Evolutionary conservation across 2,797 vertebrate species (phyloP).

Genomic region (Liparis tanakae): DNA sequence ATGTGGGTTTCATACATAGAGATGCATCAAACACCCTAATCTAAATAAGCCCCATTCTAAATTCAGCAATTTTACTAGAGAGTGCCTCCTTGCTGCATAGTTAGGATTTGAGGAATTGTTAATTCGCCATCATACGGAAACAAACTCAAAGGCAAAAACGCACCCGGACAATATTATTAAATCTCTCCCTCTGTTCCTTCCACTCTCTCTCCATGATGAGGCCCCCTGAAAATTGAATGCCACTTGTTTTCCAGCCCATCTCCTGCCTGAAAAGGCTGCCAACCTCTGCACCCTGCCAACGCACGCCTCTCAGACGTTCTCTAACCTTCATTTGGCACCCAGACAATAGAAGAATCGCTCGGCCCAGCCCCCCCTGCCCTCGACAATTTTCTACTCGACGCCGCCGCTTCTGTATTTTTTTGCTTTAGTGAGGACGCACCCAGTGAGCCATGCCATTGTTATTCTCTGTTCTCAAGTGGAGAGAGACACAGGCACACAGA

Average conservation of each 20-base stretch:
- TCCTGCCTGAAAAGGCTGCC: conserved; percentile 72
- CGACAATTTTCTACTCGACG: conserved; percentile 58
- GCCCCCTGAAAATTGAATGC: conserved; percentile 69
- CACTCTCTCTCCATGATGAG: conserved; percentile 42
- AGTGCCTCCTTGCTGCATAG: conserved; percentile 22
- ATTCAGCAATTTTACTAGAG: conserved; percentile 25
- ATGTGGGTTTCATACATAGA: conserved; percentile 19
- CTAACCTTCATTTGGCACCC: conserved; percentile 75
- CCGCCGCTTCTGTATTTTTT: conserved; percentile 59
- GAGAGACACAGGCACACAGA: conserved; percentile 29
- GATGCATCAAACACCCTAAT: conserved; percentile 14
- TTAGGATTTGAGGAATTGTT: conserved; percentile 50
- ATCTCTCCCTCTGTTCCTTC: conserved; percentile 56
- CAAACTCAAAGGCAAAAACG: conserved; percentile 60
- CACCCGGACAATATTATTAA: conserved; percentile 53
- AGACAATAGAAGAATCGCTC: conserved; percentile 74
- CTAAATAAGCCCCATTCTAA: conserved; percentile 19
- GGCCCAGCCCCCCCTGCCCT: conserved; percentile 55
- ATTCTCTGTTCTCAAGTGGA: conserved; percentile 65
- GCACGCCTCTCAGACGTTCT: conserved; percentile 61
- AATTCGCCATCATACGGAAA: conserved; percentile 43
- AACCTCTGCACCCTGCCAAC: conserved; percentile 69
- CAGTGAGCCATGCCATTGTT: conserved; percentile 70
- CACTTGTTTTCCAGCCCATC: conserved; percentile 75
- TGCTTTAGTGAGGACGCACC: conserved; percentile 53